Percentiles rank a stretch among this genome's conserved stretches.
Conservation (phyloP, 2,113 vertebrate species). For the Ophiodon elongatus region DNA sequence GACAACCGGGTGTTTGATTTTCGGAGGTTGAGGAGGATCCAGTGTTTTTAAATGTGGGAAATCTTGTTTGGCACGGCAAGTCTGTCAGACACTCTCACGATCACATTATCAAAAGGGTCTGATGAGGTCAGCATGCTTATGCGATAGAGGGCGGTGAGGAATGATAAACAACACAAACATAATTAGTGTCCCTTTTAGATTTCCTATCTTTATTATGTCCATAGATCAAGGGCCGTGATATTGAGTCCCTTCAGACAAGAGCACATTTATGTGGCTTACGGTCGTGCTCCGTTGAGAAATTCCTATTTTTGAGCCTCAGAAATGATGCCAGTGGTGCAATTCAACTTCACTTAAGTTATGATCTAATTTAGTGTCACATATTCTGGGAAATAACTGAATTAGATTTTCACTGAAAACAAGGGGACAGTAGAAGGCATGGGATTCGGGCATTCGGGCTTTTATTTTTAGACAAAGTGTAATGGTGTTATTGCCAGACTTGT, state of each 20-base stretch:
- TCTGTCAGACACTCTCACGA: constrained; percentile 23
- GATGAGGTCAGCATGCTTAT: constrained; percentile 53
- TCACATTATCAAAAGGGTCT: constrained; percentile 50
- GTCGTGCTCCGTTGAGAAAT: not conserved
- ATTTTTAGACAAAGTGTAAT: not conserved
- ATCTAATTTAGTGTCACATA: constrained; percentile 16
- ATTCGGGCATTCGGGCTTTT: not conserved
- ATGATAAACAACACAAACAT: constrained; percentile 53
- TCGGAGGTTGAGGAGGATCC: not conserved
- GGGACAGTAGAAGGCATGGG: not conserved
- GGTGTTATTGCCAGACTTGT: not conserved
- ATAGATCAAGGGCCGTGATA: constrained; percentile 20
- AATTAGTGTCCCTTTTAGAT: constrained; percentile 28
- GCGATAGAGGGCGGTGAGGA: constrained; percentile 35
- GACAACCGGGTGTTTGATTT: constrained; percentile 35
- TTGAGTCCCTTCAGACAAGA: not conserved
- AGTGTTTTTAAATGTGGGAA: constrained; percentile 28
- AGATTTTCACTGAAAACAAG: not conserved
- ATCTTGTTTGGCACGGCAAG: constrained; percentile 39
- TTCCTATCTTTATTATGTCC: constrained; percentile 32
- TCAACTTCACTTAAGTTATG: not conserved
- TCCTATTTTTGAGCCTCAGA: not conserved
- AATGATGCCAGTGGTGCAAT: not conserved
- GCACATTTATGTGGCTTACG: not conserved
- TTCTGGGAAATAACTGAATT: not conserved